Evolutionary conservation across 2,888 invertebrate species (phyloP).

Genomic region (Geophilus truncorum): DNA sequence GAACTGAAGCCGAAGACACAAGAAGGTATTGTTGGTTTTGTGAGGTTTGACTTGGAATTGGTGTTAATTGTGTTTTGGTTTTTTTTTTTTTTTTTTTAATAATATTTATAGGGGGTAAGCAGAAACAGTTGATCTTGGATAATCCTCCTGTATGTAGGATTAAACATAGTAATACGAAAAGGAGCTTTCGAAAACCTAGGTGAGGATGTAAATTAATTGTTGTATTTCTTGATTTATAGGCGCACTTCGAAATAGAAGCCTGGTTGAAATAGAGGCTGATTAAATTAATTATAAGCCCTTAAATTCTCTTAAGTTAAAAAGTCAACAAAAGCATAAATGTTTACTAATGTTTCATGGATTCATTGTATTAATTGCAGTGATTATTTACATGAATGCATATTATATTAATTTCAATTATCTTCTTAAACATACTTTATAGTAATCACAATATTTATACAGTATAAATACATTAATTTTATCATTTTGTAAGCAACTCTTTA

Average conservation of each 20-base stretch:
- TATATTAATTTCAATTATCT: no score
- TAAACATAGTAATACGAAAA: constrained; percentile 38
- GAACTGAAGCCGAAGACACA: constrained; percentile 47
- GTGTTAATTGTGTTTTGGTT: background rate
- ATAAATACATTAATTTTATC: no score
- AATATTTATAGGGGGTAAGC: background rate
- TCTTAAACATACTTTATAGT: no score
- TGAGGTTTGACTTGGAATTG: background rate
- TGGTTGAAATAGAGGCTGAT: background rate
- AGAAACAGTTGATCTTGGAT: background rate
- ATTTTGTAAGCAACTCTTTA: no score
- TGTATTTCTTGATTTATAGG: background rate
- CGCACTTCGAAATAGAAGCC: background rate
- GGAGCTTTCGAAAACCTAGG: constrained; percentile 41
- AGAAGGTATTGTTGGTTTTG: constrained; percentile 22
- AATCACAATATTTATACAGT: no score
- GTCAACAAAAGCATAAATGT: no score
- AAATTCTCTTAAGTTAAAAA: no score
- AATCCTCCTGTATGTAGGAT: constrained; percentile 39
- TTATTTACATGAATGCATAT: no score
- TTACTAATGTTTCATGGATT: no score
- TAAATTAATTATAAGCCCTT: no score
- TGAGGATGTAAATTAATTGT: no score
- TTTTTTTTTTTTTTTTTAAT: background rate
- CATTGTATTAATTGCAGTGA: no score